Evolutionary conservation across 2,797 vertebrate genomes (phyloP).

Genomic region (Megalops cyprinoides): DNA sequence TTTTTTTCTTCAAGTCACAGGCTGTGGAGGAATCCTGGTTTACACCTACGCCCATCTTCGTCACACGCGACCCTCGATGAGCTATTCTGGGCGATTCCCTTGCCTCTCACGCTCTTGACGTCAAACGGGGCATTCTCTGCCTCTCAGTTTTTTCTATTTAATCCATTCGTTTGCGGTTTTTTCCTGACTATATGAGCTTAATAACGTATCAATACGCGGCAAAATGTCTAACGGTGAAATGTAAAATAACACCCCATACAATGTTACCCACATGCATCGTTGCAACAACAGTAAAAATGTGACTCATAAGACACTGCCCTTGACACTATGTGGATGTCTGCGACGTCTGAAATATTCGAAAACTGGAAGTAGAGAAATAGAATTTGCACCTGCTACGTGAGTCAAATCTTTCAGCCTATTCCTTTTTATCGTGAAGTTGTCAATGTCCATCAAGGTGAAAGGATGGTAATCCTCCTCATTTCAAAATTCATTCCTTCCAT

Average conservation of each 20-base stretch:
- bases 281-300: neutral
- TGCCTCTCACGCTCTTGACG: neutral
- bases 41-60: neutral
- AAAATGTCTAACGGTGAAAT: neutral
- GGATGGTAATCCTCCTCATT: neutral
- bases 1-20: slow-evolving; percentile 4
- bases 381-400: neutral
- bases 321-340: neutral
- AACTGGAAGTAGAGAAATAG: neutral
- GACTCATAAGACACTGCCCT: neutral
- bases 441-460: neutral
- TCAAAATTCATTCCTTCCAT: neutral
- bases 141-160: slow-evolving; percentile 4
- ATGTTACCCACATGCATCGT: neutral
- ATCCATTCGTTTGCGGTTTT: neutral
- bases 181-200: neutral
- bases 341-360: neutral
- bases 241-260: neutral
- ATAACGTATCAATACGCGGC: neutral
- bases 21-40: neutral
- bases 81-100: slow-evolving; percentile 24
- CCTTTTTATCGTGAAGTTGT: neutral
- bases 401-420: neutral
- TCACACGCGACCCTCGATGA: slow-evolving; percentile 16
- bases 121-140: neutral